Evolutionary conservation across 2,113 vertebrate species (phyloP), one percentile per base, ranked within the genome.

Genomic region (Crypturellus undulatus): DNA sequence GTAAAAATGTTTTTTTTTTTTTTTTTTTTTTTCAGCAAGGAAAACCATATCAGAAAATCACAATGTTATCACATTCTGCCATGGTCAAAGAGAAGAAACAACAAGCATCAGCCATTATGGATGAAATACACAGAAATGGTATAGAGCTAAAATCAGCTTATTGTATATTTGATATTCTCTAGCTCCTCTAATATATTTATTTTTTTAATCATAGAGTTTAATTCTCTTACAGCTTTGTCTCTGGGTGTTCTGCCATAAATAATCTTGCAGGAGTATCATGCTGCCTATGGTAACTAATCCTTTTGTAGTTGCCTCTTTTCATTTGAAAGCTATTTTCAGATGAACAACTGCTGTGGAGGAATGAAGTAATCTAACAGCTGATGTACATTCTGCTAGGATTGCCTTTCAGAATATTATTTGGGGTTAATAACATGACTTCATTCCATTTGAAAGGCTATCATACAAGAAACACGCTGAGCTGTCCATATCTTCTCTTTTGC

Each of bases 31-130:
- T 93, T 85, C 97, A 98, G 98, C 93, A 79, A 96, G 87, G 89
- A 94, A 96, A 92, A 68, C 56, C 78, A 3, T 92, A 76, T 32
- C 93, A 95, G 96, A 69, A 89, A 95, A 96, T 95, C 80, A 95
- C 87, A 95, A 98, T 98, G 98, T 98, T 99, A 98, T 99, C 99
- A 60, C 98, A 99, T 78, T 98, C 95, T 76, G 94, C 97, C 96
- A 98, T 98, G 98, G 98, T 98, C 98, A 98, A 98, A 93, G 98
- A 99, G 97, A 98, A 98, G 97, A 99, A 98, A 96, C 97, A 99
- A 90, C 98, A 99, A 98, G 99, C 98, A 26, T 98, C 98, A 56
- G 99, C 98, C 93, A 99, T 99, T 98, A 98, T 99, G 97, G 98
- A 98, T 97, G 99, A 99, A 97, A 97, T 99, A 96, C 98, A 98